Evolutionary conservation across 1,140 invertebrate genomes (phyloP).

Genomic region (Pogonognathellus flavescens): DNA sequence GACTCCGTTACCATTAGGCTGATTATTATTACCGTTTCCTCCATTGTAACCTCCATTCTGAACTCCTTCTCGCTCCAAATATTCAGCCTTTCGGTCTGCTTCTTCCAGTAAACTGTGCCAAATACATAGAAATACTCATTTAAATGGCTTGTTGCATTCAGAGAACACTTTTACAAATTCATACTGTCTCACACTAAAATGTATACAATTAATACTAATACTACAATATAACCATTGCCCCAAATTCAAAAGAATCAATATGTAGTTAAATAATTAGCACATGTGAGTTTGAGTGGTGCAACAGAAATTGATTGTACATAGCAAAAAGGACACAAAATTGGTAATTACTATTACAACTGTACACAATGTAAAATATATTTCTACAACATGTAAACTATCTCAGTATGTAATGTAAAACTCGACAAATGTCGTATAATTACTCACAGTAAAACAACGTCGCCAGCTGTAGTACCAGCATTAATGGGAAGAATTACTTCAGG

Average conservation of each 20-base stretch:
- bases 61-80: constrained; percentile 62
- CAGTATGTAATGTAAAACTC: background rate
- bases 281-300: background rate
- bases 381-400: background rate
- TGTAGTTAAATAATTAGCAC: too few relatives aligned
- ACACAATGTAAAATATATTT: background rate
- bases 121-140: background rate
- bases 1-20: constrained; percentile 65
- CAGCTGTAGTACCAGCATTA: constrained; percentile 71
- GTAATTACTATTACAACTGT: too few relatives aligned
- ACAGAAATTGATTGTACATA: background rate
- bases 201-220: background rate
- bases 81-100: constrained; percentile 66
- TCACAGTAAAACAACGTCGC: constrained; percentile 73
- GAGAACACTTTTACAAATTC: background rate
- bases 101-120: constrained; percentile 63
- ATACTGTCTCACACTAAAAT: background rate
- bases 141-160: background rate
- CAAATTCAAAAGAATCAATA: background rate
- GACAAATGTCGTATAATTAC: background rate
- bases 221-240: background rate
- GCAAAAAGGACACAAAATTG: too few relatives aligned
- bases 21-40: constrained; percentile 45
- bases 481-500: constrained; percentile 71
- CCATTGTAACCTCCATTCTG: constrained; percentile 5